Base-by-base conservation (phyloP, 2,888 invertebrate species). In the Yponomeuta evonymella region DNA sequence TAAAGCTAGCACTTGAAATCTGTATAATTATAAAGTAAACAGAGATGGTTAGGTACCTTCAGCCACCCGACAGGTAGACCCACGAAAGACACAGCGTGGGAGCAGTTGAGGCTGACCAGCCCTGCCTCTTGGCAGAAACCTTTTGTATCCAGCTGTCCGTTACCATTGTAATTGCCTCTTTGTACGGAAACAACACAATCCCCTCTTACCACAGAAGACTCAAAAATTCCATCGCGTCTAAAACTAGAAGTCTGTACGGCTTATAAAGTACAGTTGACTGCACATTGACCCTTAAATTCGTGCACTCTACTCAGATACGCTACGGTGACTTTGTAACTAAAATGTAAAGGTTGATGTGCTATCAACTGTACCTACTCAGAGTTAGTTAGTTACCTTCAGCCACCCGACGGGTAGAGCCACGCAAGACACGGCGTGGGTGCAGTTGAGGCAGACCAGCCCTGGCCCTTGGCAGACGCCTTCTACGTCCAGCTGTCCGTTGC, bases 391-490 rank as follows among this genome's bases (percentile, higher is more conserved):
- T 76, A 91, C 92, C 87, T 87, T 90, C 6, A 92, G 75, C 85
- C 86, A 91, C 0, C 92, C 90, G 0, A 84, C 78, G 23, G 92
- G 92, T 29, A 92, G 73, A 0, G 84, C 76, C 0, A 91, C 82
- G 73, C 92, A 92, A 0, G 86, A 87, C 33, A 92, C 81, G 11
- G 87, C 79, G 36, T 80, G 80, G 0, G 83, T 83, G 74, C 91
- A 92, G 79, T 90, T 87, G 78, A 85, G 86, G 73, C 92, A 92
- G 0, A 88, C 77, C 75, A 83, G 77, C 4, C 91, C 92, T 0
- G 86, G 75, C 36, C 79, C 77, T 5, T 79, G 77, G 76, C 92
- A 92, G 67, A 91, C 79, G 0, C 91, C 91, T 73, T 91, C 90
- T 8, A 92, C 84, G 51, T 92, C 92, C 75, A 90, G 73, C 72